Base-by-base conservation (phyloP, 2,797 vertebrate species). In the Propithecus deckenii region DNA sequence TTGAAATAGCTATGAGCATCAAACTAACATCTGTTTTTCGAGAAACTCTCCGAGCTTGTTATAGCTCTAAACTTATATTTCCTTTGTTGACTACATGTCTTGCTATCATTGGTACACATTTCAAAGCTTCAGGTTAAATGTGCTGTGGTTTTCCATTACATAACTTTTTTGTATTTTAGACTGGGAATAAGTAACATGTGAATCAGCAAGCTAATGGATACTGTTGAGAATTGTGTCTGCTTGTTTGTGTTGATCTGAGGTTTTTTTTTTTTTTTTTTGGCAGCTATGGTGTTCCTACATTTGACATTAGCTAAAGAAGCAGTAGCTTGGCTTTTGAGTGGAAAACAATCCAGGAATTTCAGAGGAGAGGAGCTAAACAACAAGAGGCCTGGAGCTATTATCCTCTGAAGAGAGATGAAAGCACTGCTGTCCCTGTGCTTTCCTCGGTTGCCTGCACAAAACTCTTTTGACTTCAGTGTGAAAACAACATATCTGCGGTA, bases 101-200 rank as follows among this genome's bases (percentile, higher is more conserved):
- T 55, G 89, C 89, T 97, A 83, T 94, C 85, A 75, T 79, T 0
- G 9, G 91, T 87, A 63, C 85, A 80, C 74, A 89, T 96, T 95
- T 96, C 91, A 97, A 97, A 96, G 96, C 76, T 97, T 90, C 94
- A 97, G 93, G 89, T 97, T 97, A 86, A 97, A 94, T 75, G 63
- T 43, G 28, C 22, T 87, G 41, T 79, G 80, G 93, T 92, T 96
- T 97, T 75, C 87, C 67, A 83, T 89, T 95, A 94, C 76, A 71
- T 65, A 95, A 80, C 38, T 80, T 84, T 55, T 93, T 92, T 63
- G 86, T 81, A 67, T 96, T 97, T 97, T 92, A 79, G 96, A 93
- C n/a, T 63, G 59, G 69, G 57, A 94, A 92, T 91, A 97, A 95
- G 59, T 72, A 93, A 95, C 90, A 95, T 48, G 57, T 93, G 69